Evolutionary conservation across 2,888 invertebrate species (phyloP).

Genomic region (Heteromyza rotundicornis): DNA sequence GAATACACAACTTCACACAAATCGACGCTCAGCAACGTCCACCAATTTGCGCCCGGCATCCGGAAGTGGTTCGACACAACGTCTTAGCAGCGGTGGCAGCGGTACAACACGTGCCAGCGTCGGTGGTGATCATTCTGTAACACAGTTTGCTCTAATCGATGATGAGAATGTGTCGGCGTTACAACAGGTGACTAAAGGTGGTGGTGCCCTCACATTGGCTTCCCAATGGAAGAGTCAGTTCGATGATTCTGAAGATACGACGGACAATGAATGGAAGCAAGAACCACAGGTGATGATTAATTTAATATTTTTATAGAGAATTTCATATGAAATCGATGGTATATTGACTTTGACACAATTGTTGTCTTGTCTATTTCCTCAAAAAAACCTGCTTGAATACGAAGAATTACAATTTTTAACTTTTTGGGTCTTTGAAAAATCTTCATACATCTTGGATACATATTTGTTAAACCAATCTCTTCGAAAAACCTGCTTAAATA

Average conservation of each 20-base stretch:
- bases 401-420: no score
- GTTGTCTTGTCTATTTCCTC: no score
- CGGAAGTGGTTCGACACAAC: conserved; percentile 28
- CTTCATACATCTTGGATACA: no score
- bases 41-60: conserved; percentile 54
- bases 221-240: conserved; percentile 97
- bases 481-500: no score
- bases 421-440: no score
- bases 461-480: no score
- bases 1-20: background rate
- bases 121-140: conserved; percentile 79
- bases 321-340: no score
- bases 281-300: conserved; percentile 71
- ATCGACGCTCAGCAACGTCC: conserved; percentile 49
- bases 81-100: conserved; percentile 29
- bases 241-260: conserved; percentile 93
- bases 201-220: conserved; percentile 87
- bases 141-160: conserved; percentile 91
- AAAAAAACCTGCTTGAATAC: no score
- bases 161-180: conserved; percentile 89
- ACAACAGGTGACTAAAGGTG: conserved; percentile 88
- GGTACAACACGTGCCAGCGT: conserved; percentile 58
- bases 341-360: no score
- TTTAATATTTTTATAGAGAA: no score
- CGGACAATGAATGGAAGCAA: conserved; percentile 93